These are phyloP conservation scores for Falco concolor DNA, from an alignment of 2,797 vertebrate genomes.

Conservation along the genomic window DNA sequence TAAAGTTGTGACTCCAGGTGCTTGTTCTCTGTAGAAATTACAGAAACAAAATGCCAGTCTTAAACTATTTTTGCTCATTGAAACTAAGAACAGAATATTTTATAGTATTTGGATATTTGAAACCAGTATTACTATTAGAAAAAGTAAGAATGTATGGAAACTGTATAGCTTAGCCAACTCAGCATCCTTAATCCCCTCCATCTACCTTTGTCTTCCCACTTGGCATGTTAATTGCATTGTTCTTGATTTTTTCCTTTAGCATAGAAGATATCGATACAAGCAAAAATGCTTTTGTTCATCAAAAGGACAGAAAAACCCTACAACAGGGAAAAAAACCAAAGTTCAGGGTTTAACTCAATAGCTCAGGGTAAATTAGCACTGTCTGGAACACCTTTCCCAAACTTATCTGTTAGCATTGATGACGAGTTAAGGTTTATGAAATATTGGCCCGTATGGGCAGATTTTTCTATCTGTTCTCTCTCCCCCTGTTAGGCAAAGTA, in stretches of 20 bases:
- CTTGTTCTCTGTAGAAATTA: not conserved
- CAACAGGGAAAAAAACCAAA: not conserved
- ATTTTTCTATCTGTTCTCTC: not conserved
- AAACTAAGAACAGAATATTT: not conserved
- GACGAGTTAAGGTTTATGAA: not conserved
- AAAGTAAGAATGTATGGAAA: not conserved
- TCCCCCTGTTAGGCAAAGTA: not conserved
- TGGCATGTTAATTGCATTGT: not conserved
- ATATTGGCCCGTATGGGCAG: not conserved
- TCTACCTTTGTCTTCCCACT: not conserved
- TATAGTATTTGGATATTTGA: not conserved
- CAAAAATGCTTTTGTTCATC: not conserved
- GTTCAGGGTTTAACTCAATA: not conserved
- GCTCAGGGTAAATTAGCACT: not conserved
- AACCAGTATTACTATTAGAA: not conserved
- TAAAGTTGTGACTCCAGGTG: not conserved
- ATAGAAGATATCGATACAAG: not conserved
- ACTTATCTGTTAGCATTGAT: not conserved
- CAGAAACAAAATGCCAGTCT: not conserved
- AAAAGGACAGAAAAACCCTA: not conserved
- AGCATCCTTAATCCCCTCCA: not conserved
- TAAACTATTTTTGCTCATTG: not conserved
- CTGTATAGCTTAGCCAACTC: not conserved
- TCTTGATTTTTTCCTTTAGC: not conserved
- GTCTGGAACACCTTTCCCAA: not conserved